Conservation (phyloP, 2,888 invertebrate species). For the Coenonympha glycerion region DNA sequence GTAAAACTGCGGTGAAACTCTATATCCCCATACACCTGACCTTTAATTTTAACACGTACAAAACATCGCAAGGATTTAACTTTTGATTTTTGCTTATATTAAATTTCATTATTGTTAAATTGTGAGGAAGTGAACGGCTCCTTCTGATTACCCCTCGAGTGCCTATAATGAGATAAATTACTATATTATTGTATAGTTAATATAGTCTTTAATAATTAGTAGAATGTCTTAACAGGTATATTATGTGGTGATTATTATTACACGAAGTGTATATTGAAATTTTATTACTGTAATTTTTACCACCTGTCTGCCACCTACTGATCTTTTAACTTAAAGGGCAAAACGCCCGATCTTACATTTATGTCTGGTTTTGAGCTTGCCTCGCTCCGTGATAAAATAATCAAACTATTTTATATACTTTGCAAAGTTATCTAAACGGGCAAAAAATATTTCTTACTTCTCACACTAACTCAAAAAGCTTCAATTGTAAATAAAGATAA, state of each 20-base stretch:
- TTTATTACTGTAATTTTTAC: background rate
- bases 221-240: background rate
- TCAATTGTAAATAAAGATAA: too few species aligned
- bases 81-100: conserved; percentile 16
- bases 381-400: too few species aligned
- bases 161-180: conserved; percentile 15
- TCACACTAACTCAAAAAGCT: too few species aligned
- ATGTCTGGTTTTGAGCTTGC: too few species aligned
- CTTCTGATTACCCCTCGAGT: conserved; percentile 15
- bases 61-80: conserved; percentile 21
- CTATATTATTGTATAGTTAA: background rate
- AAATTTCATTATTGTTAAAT: conserved; percentile 24
- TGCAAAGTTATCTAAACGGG: too few species aligned
- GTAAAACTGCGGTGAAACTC: conserved; percentile 33
- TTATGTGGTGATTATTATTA: background rate
- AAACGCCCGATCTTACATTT: too few species aligned
- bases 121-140: conserved; percentile 22
- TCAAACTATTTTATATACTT: too few species aligned
- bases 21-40: conserved; percentile 49
- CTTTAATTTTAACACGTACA: conserved; percentile 39
- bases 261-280: background rate
- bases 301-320: background rate
- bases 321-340: background rate
- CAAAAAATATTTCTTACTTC: too few species aligned
- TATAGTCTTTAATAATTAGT: conserved; percentile 1